Base-by-base conservation (phyloP, 30 jellyfish, hydroid and myxozoan genomes). In the Hydractinia symbiolongicarpus region DNA sequence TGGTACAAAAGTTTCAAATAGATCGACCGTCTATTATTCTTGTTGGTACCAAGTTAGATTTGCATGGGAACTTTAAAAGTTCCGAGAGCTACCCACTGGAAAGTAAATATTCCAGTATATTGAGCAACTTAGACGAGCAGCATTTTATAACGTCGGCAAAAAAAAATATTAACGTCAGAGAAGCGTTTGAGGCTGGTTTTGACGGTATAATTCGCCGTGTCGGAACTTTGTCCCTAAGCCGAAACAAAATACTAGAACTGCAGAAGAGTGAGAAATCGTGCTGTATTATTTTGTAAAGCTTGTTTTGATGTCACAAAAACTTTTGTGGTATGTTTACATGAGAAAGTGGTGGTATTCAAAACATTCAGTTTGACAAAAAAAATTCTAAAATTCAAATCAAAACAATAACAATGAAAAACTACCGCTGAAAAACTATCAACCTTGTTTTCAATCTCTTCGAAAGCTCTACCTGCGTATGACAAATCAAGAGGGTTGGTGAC, bases 131-230 rank as follows among this genome's bases (percentile, higher is more conserved):
- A n/a, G 50, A 81, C 9, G 20, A 17, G 6, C 50, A 71, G 61
- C 89, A 81, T 68, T 8, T 81, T 54, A 44, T 81, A 15, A 81
- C 89, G 55, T 81, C 89, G 16, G 88, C 89, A 6, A 81, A 81
- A 70, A 52, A 67, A 13, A 81, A 69, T 51, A 54, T 81, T 5
- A 81, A 81, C 50, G 86, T 81, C 7, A 81, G 54, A 16, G 89
- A 81, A 53, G 89, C 89, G 13, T 81, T 81, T 71, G 89, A 81
- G 20, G 6, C 72, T 5, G 86, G 83, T 15, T 58, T 81, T 44
- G 86, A 77, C 56, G 72, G 52, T 20, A 44, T 77, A 30, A 77
- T 77, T 51, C 54, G 17, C 8, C 72, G 72, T 4, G 40, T 77
- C 10, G 40, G 16, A 44, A n/a, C 74, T 8, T n/a, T 64, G 74